Conservation (phyloP, 2,113 vertebrate species). For the Apus apus region DNA sequence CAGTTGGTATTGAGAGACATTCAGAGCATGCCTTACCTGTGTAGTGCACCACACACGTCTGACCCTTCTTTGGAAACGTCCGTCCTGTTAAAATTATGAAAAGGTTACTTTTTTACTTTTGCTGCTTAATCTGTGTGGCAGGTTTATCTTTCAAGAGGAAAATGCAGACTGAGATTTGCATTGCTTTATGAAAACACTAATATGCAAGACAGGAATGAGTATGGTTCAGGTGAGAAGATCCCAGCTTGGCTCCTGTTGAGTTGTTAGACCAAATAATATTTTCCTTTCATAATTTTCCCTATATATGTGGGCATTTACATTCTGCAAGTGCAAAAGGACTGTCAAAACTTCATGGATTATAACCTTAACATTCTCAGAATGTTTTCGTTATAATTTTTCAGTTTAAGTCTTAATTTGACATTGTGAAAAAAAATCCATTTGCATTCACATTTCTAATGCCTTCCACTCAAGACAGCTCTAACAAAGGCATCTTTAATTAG, state of each 20-base stretch:
- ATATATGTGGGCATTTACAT: neutral
- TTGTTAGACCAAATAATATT: neutral
- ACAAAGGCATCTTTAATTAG: conserved; percentile 23
- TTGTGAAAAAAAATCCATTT: neutral
- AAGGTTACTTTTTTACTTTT: neutral
- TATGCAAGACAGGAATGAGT: neutral
- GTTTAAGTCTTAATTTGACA: neutral
- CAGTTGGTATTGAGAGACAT: neutral
- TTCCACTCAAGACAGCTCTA: conserved; percentile 17
- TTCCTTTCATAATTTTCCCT: neutral
- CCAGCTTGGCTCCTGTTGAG: neutral
- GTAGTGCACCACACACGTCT: conserved; percentile 96
- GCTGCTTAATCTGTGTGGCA: neutral
- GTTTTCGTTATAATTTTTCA: neutral
- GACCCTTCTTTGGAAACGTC: conserved; percentile 98
- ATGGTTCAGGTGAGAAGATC: neutral
- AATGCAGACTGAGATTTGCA: neutral
- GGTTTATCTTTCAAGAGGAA: neutral
- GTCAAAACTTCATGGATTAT: neutral
- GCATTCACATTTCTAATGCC: neutral
- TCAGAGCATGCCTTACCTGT: conserved; percentile 83
- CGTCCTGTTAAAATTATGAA: conserved; percentile 82
- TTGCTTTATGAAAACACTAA: neutral
- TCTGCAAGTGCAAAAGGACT: neutral
- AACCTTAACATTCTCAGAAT: neutral